Evolutionary conservation across 2,113 vertebrate genomes (phyloP), one percentile per base, ranked within the genome.

Genomic region (Mus spicilegus): DNA sequence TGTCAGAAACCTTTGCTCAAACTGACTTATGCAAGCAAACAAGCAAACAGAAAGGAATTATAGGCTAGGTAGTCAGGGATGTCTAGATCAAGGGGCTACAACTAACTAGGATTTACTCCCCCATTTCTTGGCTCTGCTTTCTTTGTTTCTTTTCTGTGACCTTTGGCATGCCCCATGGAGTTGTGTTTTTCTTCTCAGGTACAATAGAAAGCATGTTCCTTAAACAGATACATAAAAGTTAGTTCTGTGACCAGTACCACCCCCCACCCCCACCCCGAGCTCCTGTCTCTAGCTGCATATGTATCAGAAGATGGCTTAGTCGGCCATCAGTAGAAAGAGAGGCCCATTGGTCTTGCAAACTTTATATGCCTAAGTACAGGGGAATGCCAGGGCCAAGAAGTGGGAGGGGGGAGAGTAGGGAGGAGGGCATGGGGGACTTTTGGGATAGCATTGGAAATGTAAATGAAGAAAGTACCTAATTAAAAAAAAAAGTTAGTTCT

Each of bases 151-250:
- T 56, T 75, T 75, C 0, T 49, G 63, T 87, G 93, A 81, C 17
- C 49, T 39, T 77, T 61, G 73, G 61, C 14, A 77, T 78, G 54
- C 36, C 30, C 63, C 75, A 49, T 7, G 5, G 33, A 20, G 22
- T 56, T 94, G 75, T 49, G 19, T 46, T 90, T 76, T 94, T 39
- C 72, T 77, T 56, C 69, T 76, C 5, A 76, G 56, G 30, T 81
- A 92, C 36, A 86, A 39, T 63, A 92, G 70, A 92, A 93, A 78
- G 72, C 80, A 87, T 39, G 4, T 19, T 93, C 95, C 77, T 93
- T 19, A 91, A 93, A 90, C 56, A 63, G 87, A 92, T 69, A n/a
- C 51, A 72, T 69, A 88, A 90, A 22, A 63, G 36, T 24, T 14
- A 33, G 14, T 14, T 80, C 56, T 56, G 51, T 42, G 42, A 42